Evolutionary conservation across 1,140 invertebrate genomes (phyloP).

Genomic region (Holcopasites calliopsidis): DNA sequence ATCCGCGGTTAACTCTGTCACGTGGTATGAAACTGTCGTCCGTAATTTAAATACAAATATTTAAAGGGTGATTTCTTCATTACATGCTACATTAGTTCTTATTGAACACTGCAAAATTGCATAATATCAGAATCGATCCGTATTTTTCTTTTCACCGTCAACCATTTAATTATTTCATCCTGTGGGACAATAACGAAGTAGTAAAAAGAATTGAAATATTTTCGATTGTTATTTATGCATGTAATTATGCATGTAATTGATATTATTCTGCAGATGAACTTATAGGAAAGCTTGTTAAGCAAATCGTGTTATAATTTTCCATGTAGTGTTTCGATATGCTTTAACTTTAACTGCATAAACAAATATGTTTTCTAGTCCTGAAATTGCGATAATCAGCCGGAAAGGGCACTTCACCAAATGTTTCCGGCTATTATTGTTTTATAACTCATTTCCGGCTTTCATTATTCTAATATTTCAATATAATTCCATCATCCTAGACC

Average conservation of each 20-base stretch:
- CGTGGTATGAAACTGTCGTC: background rate
- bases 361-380: background rate
- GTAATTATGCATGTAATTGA: no score
- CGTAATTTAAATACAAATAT: background rate
- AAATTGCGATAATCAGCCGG: background rate
- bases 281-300: no score
- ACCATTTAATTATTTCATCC: background rate
- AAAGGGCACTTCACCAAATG: background rate
- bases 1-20: background rate
- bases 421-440: slow-evolving; percentile 9
- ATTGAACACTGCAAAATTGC: background rate
- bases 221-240: no score
- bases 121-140: background rate
- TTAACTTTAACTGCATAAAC: background rate
- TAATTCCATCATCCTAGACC: no score
- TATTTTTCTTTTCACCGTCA: background rate
- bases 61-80: background rate
- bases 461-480: slow-evolving; percentile 20
- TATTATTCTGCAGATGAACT: no score
- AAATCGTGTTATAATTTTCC: no score
- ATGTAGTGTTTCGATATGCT: background rate
- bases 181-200: no score
- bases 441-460: slow-evolving; percentile 9
- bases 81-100: background rate
- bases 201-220: no score